Conservation (phyloP, 2,113 vertebrate genomes). For the Rhinolophus sinicus region DNA sequence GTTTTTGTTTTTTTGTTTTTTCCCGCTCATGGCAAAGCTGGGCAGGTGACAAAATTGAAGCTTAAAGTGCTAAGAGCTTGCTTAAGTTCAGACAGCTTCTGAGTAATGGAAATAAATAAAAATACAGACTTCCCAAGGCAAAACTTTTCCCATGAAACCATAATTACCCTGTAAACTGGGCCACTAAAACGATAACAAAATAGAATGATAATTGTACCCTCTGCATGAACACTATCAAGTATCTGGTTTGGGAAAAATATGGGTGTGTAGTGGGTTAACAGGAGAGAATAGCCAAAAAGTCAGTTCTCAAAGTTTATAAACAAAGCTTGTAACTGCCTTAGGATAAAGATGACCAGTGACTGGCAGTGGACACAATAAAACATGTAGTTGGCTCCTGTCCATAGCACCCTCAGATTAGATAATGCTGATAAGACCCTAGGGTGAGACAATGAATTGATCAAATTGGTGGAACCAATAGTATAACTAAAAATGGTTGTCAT, state of each 20-base stretch:
- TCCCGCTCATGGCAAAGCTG: background rate
- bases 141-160: background rate
- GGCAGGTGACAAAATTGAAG: background rate
- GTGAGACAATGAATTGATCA: background rate
- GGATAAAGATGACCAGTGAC: background rate
- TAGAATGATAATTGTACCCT: background rate
- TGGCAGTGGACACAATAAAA: background rate
- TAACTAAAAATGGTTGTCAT: background rate
- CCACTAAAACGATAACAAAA: background rate
- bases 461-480: background rate
- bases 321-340: background rate
- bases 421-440: background rate
- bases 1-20: background rate
- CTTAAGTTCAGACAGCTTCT: background rate
- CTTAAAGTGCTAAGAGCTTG: background rate
- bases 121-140: background rate
- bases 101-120: background rate
- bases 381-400: background rate
- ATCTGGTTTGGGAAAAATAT: background rate
- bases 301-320: background rate
- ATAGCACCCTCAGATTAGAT: background rate
- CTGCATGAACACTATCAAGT: background rate
- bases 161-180: background rate
- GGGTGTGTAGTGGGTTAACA: background rate
- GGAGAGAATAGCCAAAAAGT: background rate